These are phyloP conservation scores for Leptopilina boulardi DNA, from an alignment of 1,140 invertebrate species.

Conservation along the genomic window DNA sequence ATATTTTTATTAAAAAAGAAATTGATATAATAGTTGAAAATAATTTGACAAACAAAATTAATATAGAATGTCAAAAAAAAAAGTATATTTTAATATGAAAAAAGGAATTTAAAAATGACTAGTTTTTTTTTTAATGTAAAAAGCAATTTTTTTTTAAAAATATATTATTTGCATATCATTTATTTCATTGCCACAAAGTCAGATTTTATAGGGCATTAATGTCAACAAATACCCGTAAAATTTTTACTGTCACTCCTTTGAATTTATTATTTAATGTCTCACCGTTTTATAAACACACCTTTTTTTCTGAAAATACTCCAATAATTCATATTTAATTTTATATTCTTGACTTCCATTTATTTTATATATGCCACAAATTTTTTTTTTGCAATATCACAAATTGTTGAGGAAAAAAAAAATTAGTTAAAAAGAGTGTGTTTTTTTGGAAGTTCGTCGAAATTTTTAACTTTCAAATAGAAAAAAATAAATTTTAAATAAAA, in stretches of 20 bases:
- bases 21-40: too few species aligned
- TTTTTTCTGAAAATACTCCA: not conserved
- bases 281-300: not conserved
- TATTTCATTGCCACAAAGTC: conserved; percentile 6
- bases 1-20: too few species aligned
- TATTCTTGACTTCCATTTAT: not conserved
- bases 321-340: not conserved
- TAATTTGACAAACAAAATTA: too few species aligned
- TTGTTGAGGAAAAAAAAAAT: too few species aligned
- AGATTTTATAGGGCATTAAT: not conserved
- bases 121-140: not conserved
- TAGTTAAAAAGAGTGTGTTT: too few species aligned
- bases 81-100: not conserved
- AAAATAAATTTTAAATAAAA: too few species aligned
- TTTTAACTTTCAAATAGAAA: too few species aligned
- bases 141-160: not conserved
- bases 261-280: not conserved
- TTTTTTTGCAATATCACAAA: too few species aligned
- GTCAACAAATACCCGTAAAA: not conserved
- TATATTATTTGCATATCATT: not conserved
- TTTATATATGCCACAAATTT: not conserved
- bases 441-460: too few species aligned
- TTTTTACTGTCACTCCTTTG: not conserved
- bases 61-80: too few species aligned
- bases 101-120: not conserved